These are phyloP conservation scores for Rhegmatorhina hoffmannsi DNA, from an alignment of 2,113 vertebrate genomes.

Conservation along the genomic window DNA sequence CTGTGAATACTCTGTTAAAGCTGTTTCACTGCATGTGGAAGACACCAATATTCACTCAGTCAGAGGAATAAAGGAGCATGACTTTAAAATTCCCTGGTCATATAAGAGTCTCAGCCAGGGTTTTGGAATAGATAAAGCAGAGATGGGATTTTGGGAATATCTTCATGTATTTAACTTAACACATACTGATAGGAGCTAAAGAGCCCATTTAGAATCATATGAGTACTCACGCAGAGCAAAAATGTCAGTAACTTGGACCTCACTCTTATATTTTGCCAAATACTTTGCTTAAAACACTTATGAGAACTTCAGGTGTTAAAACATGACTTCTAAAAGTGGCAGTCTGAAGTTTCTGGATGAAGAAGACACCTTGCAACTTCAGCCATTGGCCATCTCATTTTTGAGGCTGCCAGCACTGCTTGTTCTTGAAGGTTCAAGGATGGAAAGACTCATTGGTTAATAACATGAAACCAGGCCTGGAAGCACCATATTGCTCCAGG, in stretches of 20 bases:
- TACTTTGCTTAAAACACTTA: neutral
- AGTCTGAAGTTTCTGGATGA: neutral
- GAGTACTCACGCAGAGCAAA: neutral
- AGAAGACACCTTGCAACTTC: neutral
- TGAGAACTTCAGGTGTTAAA: neutral
- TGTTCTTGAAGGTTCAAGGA: neutral
- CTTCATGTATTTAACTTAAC: neutral
- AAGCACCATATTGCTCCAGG: neutral
- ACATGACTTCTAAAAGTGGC: neutral
- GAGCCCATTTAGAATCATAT: neutral
- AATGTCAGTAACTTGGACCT: neutral
- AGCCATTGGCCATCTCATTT: neutral
- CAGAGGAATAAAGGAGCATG: neutral
- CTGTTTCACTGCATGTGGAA: neutral
- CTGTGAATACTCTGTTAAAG: neutral
- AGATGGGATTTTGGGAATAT: neutral
- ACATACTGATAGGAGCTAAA: neutral
- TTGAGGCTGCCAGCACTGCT: neutral
- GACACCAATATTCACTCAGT: neutral
- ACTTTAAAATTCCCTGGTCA: neutral
- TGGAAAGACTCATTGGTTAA: neutral
- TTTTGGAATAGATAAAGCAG: neutral
- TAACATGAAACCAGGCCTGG: neutral
- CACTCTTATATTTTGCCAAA: neutral
- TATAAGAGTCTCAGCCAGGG: neutral